Evolutionary conservation across 2,113 vertebrate species (phyloP).

Genomic region (Catharus fuscescens): DNA sequence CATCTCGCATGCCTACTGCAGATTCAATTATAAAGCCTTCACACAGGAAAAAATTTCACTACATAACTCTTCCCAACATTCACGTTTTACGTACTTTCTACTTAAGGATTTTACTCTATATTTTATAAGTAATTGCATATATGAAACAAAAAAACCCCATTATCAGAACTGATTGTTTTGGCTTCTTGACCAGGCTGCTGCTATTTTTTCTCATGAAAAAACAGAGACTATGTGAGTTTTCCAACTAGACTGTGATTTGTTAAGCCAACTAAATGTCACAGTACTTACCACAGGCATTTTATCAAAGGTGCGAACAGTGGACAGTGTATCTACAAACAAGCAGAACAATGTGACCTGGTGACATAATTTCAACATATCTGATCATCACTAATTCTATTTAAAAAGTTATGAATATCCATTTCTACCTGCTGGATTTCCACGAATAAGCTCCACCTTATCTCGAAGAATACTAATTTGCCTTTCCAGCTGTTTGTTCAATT

Average conservation of each 20-base stretch:
- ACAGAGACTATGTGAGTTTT: not conserved
- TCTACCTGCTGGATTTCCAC: slow-evolving; percentile 83
- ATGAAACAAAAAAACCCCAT: not conserved
- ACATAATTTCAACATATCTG: not conserved
- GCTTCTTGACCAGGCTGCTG: not conserved
- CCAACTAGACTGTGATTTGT: not conserved
- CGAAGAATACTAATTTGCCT: slow-evolving; percentile 81
- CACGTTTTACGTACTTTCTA: not conserved
- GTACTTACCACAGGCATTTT: slow-evolving; percentile 84
- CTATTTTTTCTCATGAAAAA: not conserved
- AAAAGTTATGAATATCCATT: not conserved
- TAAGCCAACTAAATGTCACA: not conserved
- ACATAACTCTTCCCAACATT: not conserved
- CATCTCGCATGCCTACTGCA: not conserved
- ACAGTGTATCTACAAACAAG: slow-evolving; percentile 83
- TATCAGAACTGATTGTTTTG: not conserved
- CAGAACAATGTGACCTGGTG: not conserved
- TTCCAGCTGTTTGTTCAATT: slow-evolving; percentile 85
- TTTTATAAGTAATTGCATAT: not conserved
- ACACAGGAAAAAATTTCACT: not conserved
- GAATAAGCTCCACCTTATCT: slow-evolving; percentile 78
- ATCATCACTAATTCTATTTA: not conserved
- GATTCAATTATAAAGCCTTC: not conserved
- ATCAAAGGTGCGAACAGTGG: slow-evolving; percentile 83
- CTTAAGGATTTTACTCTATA: not conserved